Evolutionary conservation across 2,888 invertebrate species (phyloP).

Genomic region (Cancer borealis): DNA sequence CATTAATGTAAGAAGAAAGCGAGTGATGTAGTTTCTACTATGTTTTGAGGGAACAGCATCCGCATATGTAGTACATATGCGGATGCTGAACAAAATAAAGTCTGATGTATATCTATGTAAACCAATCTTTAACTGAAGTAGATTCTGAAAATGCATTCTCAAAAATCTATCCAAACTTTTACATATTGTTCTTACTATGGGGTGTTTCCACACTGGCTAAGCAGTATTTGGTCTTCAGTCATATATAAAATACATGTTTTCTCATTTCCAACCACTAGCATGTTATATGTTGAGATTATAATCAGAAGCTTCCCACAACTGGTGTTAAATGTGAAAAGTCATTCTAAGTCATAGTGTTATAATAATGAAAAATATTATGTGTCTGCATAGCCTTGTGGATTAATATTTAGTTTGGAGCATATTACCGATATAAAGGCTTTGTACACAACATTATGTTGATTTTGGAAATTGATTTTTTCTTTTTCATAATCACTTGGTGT

Average conservation of each 20-base stretch:
- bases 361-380: conserved; percentile 10
- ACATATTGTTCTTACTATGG: not conserved
- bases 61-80: not conserved
- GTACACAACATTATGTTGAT: not conserved
- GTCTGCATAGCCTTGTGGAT: not conserved
- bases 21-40: not conserved
- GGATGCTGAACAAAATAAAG: not conserved
- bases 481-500: not conserved
- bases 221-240: not conserved
- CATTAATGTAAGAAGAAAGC: not conserved
- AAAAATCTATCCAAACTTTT: not conserved
- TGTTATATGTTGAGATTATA: not conserved
- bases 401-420: not conserved
- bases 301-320: not conserved
- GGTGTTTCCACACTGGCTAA: not conserved
- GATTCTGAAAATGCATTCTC: conserved; percentile 2
- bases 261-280: not conserved
- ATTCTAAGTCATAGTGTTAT: conserved; percentile 3
- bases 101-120: not conserved
- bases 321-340: not conserved
- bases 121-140: not conserved
- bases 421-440: not conserved
- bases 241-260: not conserved
- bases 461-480: not conserved
- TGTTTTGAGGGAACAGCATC: not conserved